phyloP scores from a whole-genome alignment of 2,113 vertebrate species.

The Rhipidura dahli region DNA sequence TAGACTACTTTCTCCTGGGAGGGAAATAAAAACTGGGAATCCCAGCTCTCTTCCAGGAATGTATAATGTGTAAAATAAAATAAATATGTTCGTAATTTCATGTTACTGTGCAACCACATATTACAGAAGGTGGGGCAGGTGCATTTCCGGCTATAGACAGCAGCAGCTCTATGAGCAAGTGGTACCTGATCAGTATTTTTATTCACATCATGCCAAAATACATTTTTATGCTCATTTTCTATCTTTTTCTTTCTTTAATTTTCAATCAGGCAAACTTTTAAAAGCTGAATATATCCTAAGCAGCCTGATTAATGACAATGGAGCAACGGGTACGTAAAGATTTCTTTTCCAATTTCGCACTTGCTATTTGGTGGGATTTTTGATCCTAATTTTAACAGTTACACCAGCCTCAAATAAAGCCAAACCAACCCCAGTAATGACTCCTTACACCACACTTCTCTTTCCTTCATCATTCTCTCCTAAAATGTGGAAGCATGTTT shows the following conservation, averaged over 20 bases:
- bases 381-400: neutral
- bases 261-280: conserved; percentile 85
- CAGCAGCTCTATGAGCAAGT: neutral
- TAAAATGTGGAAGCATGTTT: neutral
- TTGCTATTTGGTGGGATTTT: neutral
- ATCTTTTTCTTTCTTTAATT: neutral
- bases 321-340: conserved; percentile 77
- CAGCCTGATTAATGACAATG: conserved; percentile 83
- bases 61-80: neutral
- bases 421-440: neutral
- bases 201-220: neutral
- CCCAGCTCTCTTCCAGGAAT: neutral
- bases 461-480: neutral
- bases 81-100: accelerated
- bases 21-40: neutral
- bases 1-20: neutral
- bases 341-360: neutral
- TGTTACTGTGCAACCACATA: neutral
- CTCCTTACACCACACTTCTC: neutral
- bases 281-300: conserved; percentile 94
- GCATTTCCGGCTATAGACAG: neutral
- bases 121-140: neutral
- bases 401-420: neutral
- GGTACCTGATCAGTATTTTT: neutral
- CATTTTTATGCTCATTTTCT: neutral